Base-by-base conservation (phyloP, 1,140 invertebrate species). In the Leptinotarsa undecemlineata region DNA sequence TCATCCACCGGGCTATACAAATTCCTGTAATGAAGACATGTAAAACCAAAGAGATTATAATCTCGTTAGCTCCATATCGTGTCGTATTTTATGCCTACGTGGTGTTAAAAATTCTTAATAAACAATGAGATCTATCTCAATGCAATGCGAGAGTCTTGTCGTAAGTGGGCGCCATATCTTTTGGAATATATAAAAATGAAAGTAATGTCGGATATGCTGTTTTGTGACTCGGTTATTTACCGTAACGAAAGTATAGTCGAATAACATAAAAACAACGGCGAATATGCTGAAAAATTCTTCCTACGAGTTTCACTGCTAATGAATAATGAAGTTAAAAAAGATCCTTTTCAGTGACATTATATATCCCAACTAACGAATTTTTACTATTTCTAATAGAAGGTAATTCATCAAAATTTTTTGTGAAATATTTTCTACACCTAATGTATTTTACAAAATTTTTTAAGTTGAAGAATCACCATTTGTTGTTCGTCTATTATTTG, bases 181-280 rank as follows among this genome's bases (percentile, higher is more conserved):
- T 57, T 57, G n/a, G n/a, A 19, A 57, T n/a, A 57, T 57, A 17
- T 57, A 57, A 57, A 57, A 57, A 57, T 57, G 51, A 57, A n/a
- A 57, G 51, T 57, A 57, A 57, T 57, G 51, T 57, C 51, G n/a
- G 51, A 57, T 57, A 57, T 57, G 51, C n/a, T 57, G 51, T 57
- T 57, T 57, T n/a, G 51, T 57, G 51, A 57, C 51, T 57, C 33
- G 8, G 33, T 42, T 42, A 11, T 42, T 42, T 57, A 57, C 51
- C 51, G 17, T 57, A 57, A 57, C 15, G 17, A 57, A 57, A 57
- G 4, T 17, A 15, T 57, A 19, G 51, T 8, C 4, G 51, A 15
- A 57, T 57, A 33, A 57, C 51, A 57, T 57, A 0, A 57, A 42
- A 57, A 17, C 6, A 57, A 57, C n/a, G 51, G 15, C n/a, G 15